These are phyloP conservation scores for Caranx melampygus DNA, from an alignment of 2,113 vertebrate species.

Conservation along the genomic window DNA sequence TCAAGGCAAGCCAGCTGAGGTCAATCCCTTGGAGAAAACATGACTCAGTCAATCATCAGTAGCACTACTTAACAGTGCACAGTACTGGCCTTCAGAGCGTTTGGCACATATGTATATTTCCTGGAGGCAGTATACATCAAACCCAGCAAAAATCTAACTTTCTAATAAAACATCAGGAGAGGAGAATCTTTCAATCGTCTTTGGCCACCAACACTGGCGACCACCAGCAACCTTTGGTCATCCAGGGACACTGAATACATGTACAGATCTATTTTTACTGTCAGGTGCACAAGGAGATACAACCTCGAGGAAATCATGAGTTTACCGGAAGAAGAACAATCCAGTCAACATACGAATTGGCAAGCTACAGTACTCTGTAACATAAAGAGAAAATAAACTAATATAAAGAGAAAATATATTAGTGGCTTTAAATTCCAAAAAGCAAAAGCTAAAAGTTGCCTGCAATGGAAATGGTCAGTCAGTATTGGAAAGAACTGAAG, in stretches of 20 bases:
- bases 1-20: not conserved
- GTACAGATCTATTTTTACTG: not conserved
- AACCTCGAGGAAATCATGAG: not conserved
- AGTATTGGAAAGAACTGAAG: too few species aligned
- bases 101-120: not conserved
- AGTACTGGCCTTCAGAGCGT: not conserved
- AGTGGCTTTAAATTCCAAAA: too few species aligned
- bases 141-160: not conserved
- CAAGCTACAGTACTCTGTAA: too few species aligned
- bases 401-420: too few species aligned
- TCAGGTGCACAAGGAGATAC: not conserved
- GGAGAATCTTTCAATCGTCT: too few species aligned
- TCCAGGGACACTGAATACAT: not conserved
- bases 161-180: too few species aligned
- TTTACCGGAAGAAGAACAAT: not conserved
- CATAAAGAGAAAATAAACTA: too few species aligned
- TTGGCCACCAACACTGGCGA: too few species aligned
- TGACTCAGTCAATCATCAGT: not conserved
- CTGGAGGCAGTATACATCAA: not conserved
- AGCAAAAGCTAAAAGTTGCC: too few species aligned
- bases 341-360: not conserved
- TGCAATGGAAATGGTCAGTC: too few species aligned
- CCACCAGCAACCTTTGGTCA: too few species aligned
- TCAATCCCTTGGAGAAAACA: not conserved
- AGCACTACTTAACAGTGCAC: too few species aligned